Percentiles rank a stretch among this genome's conserved stretches.
phyloP scores from a whole-genome alignment of 1,140 invertebrate genomes.

The Euborellia annulipes region DNA sequence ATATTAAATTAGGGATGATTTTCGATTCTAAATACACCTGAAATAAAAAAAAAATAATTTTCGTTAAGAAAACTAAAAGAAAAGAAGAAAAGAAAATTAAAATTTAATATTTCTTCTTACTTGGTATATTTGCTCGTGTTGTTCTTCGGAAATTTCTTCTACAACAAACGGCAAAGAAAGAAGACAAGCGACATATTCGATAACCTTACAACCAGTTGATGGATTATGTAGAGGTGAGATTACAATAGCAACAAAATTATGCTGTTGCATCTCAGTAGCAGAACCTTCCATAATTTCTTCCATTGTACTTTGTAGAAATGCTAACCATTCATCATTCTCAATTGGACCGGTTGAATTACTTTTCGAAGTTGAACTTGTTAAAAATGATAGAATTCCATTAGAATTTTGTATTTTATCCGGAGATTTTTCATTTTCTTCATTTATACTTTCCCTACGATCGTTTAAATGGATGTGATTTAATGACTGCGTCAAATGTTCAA shows the following conservation, averaged over 20 bases:
- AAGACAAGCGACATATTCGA: constrained; percentile 49
- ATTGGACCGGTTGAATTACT: constrained; percentile 34
- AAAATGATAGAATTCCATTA: constrained; percentile 15
- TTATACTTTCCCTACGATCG: not conserved
- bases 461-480: too few species aligned
- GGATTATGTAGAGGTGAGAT: constrained; percentile 50
- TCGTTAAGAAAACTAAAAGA: not conserved
- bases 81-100: not conserved
- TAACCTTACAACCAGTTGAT: constrained; percentile 41
- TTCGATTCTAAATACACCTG: constrained; percentile 56
- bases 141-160: constrained; percentile 29
- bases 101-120: not conserved
- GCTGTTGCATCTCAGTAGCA: constrained; percentile 48
- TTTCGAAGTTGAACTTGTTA: constrained; percentile 25
- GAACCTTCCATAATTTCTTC: constrained; percentile 44
- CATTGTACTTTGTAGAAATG: constrained; percentile 36
- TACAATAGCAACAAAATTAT: constrained; percentile 54
- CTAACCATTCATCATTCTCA: constrained; percentile 70
- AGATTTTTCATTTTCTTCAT: constrained; percentile 21
- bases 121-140: constrained; percentile 11
- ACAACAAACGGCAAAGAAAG: constrained; percentile 54
- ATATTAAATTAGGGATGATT: constrained; percentile 58
- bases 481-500: too few species aligned
- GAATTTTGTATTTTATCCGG: constrained; percentile 16
- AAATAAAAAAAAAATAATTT: constrained; percentile 12